phyloP scores from a whole-genome alignment of 2,888 invertebrate species.

The Cephus spinipes region DNA sequence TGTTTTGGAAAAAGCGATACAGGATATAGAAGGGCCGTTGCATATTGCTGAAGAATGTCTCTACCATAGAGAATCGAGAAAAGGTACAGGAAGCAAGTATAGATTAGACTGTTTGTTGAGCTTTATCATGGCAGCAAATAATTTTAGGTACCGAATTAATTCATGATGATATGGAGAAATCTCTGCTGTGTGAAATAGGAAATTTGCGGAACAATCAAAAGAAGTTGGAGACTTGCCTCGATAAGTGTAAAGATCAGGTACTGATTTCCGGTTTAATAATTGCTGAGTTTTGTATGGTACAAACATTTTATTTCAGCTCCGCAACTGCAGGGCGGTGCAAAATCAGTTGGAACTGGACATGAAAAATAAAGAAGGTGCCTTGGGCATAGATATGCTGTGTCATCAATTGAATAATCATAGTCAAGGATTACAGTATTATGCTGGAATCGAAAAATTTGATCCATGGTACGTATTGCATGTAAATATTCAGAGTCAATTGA shows the following conservation, averaged over 20 bases:
- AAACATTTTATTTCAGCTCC: constrained; percentile 66
- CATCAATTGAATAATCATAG: constrained; percentile 86
- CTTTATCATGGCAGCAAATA: neutral
- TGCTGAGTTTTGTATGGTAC: neutral
- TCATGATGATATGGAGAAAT: constrained; percentile 90
- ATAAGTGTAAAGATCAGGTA: constrained; percentile 74
- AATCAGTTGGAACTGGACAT: constrained; percentile 92
- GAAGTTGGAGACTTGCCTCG: constrained; percentile 79
- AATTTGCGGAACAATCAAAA: constrained; percentile 83
- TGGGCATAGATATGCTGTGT: constrained; percentile 87
- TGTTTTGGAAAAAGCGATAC: constrained; percentile 77
- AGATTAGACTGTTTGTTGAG: constrained; percentile 7
- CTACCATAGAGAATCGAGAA: constrained; percentile 90
- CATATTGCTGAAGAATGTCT: constrained; percentile 95
- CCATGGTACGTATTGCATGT: constrained; percentile 71
- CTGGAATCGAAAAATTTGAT: constrained; percentile 90
- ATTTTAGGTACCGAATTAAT: constrained; percentile 85
- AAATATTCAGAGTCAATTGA: constrained; percentile 30
- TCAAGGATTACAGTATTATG: constrained; percentile 86
- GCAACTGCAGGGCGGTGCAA: constrained; percentile 83
- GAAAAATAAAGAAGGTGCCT: constrained; percentile 87
- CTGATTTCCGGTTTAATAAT: constrained; percentile 15
- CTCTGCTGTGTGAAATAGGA: constrained; percentile 86
- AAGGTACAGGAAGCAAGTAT: constrained; percentile 68
- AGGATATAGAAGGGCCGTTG: constrained; percentile 89